Conservation (phyloP, 1,140 invertebrate species). For the Drosophila parvula region DNA sequence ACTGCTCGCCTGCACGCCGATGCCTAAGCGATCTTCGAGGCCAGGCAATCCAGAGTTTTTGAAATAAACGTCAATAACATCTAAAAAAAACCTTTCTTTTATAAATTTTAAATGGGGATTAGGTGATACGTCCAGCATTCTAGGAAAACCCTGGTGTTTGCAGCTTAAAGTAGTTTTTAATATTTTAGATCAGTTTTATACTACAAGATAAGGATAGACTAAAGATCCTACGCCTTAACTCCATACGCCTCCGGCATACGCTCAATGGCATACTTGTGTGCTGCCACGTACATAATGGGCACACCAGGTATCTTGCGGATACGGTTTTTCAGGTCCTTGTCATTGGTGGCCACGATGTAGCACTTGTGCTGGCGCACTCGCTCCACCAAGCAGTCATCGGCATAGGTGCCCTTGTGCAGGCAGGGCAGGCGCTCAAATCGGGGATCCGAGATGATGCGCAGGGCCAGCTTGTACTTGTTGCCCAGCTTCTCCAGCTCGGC, state of each 20-base stretch:
- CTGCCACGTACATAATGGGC: slow-evolving; percentile 98
- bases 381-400: slow-evolving; percentile 99
- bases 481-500: slow-evolving; percentile 99
- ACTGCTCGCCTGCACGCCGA: slow-evolving; percentile 77
- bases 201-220: slow-evolving; percentile 1
- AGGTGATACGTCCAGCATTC: too few species aligned
- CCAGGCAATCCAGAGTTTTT: slow-evolving; percentile 47
- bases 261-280: slow-evolving; percentile 98
- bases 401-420: slow-evolving; percentile 99
- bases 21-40: slow-evolving; percentile 56
- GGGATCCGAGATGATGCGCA: slow-evolving; percentile 98
- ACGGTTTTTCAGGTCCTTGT: slow-evolving; percentile 97
- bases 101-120: not conserved
- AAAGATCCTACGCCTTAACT: slow-evolving; percentile 83
- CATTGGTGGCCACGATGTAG: slow-evolving; percentile 99
- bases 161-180: slow-evolving; percentile 7
- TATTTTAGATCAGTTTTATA: slow-evolving; percentile 35
- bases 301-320: slow-evolving; percentile 99
- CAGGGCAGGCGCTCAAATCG: slow-evolving; percentile 97
- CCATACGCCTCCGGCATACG: slow-evolving; percentile 99
- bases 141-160: not conserved
- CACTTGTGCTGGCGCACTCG: slow-evolving; percentile 99
- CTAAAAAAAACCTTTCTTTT: not conserved
- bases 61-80: slow-evolving; percentile 60
- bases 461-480: slow-evolving; percentile 96